phyloP scores from a whole-genome alignment of 92 coral and sea anemone species.

The Pocillopora grandis region DNA sequence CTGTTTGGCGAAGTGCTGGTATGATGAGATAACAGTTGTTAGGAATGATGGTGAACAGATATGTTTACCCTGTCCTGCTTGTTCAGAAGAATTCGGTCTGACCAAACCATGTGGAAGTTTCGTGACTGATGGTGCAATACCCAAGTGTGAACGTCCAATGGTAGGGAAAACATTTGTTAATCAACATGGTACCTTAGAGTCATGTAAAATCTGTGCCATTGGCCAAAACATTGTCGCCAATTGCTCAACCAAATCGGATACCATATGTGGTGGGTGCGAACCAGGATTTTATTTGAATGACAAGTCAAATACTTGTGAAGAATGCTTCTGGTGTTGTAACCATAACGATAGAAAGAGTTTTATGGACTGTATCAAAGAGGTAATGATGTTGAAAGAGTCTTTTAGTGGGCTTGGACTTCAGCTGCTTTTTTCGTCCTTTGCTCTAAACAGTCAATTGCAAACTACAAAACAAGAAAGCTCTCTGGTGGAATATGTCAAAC shows the following conservation, averaged over 20 bases:
- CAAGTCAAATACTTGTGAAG: constrained; percentile 18
- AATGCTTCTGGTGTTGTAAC: constrained; percentile 37
- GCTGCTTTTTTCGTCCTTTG: not conserved
- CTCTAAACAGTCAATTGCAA: not conserved
- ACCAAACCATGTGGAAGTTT: constrained; percentile 33
- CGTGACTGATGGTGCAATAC: not conserved
- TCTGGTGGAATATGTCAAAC: too few relatives aligned
- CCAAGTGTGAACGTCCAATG: constrained; percentile 15
- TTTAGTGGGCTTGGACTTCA: not conserved
- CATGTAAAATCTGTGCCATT: constrained; percentile 19
- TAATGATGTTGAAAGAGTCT: not conserved
- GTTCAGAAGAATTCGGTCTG: constrained; percentile 13
- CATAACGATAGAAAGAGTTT: not conserved
- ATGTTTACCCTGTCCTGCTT: constrained; percentile 30
- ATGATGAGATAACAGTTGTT: constrained; percentile 25
- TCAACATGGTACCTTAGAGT: constrained; percentile 8
- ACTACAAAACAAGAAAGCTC: too few relatives aligned
- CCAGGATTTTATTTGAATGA: constrained; percentile 31
- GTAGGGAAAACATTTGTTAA: constrained; percentile 26
- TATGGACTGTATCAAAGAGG: constrained; percentile 15
- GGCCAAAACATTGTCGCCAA: constrained; percentile 13
- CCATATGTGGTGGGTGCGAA: constrained; percentile 32
- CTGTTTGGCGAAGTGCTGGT: constrained; percentile 33
- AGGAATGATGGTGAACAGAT: not conserved
- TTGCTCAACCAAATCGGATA: constrained; percentile 34